A percentile compares a stretch with the other conserved stretches of the same genome.
phyloP scores from a whole-genome alignment of 2,797 vertebrate species.

The Eurystomus glaucurus region DNA sequence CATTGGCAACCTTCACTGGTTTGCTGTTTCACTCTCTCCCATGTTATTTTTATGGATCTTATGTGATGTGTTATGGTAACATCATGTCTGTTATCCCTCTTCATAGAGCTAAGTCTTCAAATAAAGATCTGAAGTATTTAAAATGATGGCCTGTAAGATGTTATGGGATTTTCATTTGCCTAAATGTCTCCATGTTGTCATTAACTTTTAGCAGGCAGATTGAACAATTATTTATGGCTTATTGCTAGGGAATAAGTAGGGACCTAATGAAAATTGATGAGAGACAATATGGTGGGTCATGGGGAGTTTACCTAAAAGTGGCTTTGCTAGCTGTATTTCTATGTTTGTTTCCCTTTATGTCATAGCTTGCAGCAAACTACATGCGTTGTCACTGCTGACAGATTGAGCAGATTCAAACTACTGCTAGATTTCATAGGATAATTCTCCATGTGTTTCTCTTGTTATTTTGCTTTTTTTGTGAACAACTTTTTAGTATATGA shows the following conservation, averaged over 20 bases:
- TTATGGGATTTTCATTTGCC: neutral
- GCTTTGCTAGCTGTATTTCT: neutral
- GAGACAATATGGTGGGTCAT: neutral
- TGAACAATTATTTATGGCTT: neutral
- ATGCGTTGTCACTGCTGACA: neutral
- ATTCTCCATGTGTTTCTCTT: neutral
- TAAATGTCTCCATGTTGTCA: neutral
- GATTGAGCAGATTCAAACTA: neutral
- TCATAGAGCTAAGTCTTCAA: neutral
- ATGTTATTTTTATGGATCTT: neutral
- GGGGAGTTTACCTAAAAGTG: neutral
- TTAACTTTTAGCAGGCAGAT: neutral
- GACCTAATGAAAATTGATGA: neutral
- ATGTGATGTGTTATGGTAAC: neutral
- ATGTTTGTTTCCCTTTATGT: neutral
- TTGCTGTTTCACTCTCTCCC: neutral
- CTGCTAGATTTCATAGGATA: neutral
- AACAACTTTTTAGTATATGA: neutral
- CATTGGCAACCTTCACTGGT: neutral
- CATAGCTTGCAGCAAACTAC: neutral
- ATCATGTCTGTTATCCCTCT: neutral
- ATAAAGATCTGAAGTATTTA: neutral
- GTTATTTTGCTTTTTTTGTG: neutral
- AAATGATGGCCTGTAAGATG: neutral
- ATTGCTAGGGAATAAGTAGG: neutral